phyloP scores from a whole-genome alignment of 2,888 invertebrate species.

The Amphiduros pacificus region DNA sequence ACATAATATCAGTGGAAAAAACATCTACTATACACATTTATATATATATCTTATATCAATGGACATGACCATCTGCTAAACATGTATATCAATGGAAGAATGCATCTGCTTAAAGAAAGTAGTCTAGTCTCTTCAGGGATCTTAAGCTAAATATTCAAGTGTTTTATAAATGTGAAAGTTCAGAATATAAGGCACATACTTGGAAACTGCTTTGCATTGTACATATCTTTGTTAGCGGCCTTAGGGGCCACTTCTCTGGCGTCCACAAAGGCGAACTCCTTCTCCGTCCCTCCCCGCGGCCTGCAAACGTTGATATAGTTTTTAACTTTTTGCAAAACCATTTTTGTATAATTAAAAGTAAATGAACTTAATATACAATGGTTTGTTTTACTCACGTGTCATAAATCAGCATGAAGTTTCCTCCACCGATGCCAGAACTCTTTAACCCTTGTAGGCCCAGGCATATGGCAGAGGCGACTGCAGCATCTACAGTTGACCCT shows the following conservation, averaged over 20 bases:
- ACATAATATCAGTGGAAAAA: too few relatives aligned
- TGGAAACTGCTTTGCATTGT: too few relatives aligned
- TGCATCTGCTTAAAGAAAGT: too few relatives aligned
- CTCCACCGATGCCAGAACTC: conserved; percentile 28
- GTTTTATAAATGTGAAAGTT: too few relatives aligned
- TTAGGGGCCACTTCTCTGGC: not conserved
- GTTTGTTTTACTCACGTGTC: conserved; percentile 18
- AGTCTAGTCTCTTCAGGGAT: too few relatives aligned
- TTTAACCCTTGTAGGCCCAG: conserved; percentile 23
- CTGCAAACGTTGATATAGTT: not conserved
- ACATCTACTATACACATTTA: too few relatives aligned
- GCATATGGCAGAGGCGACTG: conserved; percentile 22
- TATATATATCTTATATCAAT: too few relatives aligned
- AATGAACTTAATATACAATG: not conserved
- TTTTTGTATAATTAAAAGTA: not conserved
- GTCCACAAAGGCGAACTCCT: not conserved
- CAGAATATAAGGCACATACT: too few relatives aligned
- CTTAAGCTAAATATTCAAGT: too few relatives aligned
- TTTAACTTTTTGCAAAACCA: not conserved
- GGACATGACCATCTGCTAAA: too few relatives aligned
- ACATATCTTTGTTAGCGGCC: not conserved
- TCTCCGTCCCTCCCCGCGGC: not conserved
- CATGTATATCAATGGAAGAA: too few relatives aligned
- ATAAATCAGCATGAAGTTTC: conserved; percentile 25
- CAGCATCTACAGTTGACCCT: conserved; percentile 29